phyloP scores from a whole-genome alignment of 1,140 invertebrate genomes.

The Holotrichia oblita region DNA sequence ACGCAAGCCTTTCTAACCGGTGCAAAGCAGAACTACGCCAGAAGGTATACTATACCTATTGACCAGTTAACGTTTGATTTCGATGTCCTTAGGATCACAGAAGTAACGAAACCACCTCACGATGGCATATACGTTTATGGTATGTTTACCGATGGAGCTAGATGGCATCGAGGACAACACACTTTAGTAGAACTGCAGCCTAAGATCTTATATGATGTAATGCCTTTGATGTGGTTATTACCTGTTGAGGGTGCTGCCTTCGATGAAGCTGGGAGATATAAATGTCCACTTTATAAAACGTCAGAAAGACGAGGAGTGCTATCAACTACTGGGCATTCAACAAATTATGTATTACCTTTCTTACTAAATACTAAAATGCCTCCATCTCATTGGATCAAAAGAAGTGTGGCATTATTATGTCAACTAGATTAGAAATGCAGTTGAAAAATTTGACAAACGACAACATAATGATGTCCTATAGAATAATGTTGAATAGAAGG shows the following conservation, averaged over 20 bases:
- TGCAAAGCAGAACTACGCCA: conserved; percentile 90
- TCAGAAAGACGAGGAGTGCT: conserved; percentile 81
- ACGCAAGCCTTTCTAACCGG: conserved; percentile 94
- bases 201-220: conserved; percentile 81
- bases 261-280: conserved; percentile 66
- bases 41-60: conserved; percentile 88
- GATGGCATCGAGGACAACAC: conserved; percentile 74
- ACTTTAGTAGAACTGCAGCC: conserved; percentile 79
- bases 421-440: conserved; percentile 68
- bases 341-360: conserved; percentile 88
- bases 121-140: conserved; percentile 87
- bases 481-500: too few species aligned
- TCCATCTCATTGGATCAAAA: conserved; percentile 85
- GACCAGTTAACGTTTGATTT: conserved; percentile 87
- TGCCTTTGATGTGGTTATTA: conserved; percentile 79
- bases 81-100: conserved; percentile 68
- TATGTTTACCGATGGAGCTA: conserved; percentile 84
- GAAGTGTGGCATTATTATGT: conserved; percentile 86
- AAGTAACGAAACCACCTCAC: conserved; percentile 63
- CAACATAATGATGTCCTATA: too few species aligned
- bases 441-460: too few species aligned
- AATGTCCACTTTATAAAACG: conserved; percentile 89
- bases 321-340: conserved; percentile 91
- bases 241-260: conserved; percentile 55
- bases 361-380: conserved; percentile 75